These are phyloP conservation scores for Vesta saturnalis DNA, from an alignment of 2,888 invertebrate species.

Conservation along the genomic window DNA sequence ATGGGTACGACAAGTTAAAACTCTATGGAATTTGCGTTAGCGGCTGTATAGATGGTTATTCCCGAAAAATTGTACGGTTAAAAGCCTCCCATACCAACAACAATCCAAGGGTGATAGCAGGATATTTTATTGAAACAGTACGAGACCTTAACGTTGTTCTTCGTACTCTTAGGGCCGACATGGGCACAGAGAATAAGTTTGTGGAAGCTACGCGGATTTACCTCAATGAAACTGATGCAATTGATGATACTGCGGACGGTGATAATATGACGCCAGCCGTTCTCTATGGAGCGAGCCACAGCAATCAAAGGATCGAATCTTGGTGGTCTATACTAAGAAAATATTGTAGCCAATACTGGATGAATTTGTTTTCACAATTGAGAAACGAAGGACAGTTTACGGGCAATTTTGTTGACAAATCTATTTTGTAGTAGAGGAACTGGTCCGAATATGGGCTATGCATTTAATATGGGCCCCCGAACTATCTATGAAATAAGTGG, in stretches of 20 bases:
- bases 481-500: too few species aligned
- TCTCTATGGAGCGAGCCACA: neutral
- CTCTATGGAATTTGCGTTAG: neutral
- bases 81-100: neutral
- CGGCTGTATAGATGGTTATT: neutral
- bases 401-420: neutral
- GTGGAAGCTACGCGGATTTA: neutral
- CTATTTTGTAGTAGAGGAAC: conserved; percentile 1
- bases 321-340: conserved; percentile 9
- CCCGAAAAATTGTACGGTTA: neutral
- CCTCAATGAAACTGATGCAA: neutral
- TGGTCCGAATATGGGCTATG: too few species aligned
- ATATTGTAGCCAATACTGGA: neutral
- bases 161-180: neutral
- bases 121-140: neutral
- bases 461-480: too few species aligned
- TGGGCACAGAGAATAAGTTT: conserved; percentile 1
- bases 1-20: conserved; percentile 1
- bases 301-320: conserved; percentile 5
- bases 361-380: conserved; percentile 1
- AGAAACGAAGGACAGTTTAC: conserved; percentile 1
- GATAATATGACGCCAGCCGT: neutral
- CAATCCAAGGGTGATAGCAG: neutral
- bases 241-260: neutral
- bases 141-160: neutral